These are phyloP conservation scores for Diplogasteroides magnus DNA, from an alignment of 1,140 invertebrate species.

Conservation along the genomic window DNA sequence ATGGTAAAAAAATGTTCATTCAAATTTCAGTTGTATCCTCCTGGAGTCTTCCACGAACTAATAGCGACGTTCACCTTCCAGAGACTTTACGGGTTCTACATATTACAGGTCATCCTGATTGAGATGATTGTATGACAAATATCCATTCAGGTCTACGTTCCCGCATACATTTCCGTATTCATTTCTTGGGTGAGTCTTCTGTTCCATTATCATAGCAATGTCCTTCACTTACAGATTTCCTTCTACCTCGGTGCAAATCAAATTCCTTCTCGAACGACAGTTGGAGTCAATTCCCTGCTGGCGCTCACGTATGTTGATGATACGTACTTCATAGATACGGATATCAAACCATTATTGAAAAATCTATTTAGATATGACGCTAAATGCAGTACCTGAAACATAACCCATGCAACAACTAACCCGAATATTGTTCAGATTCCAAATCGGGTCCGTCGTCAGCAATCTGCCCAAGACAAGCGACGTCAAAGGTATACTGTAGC, in stretches of 20 bases:
- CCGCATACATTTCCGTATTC: slow-evolving; percentile 53
- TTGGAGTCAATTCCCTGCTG: slow-evolving; percentile 50
- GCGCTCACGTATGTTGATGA: slow-evolving; percentile 33
- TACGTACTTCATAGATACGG: slow-evolving; percentile 7
- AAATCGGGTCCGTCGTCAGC: slow-evolving; percentile 53
- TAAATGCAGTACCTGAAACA: background rate
- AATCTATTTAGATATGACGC: slow-evolving; percentile 5
- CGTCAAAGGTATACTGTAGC: slow-evolving; percentile 50
- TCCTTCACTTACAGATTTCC: slow-evolving; percentile 22
- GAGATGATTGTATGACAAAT: background rate
- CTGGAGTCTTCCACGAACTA: slow-evolving; percentile 52
- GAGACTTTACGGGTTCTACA: slow-evolving; percentile 42
- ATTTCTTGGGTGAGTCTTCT: slow-evolving; percentile 47
- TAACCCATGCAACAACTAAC: background rate
- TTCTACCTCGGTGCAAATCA: slow-evolving; percentile 51
- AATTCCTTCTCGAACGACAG: slow-evolving; percentile 53
- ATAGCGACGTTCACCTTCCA: slow-evolving; percentile 55
- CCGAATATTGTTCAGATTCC: slow-evolving; percentile 37
- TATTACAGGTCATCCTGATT: slow-evolving; percentile 23
- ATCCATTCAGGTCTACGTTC: slow-evolving; percentile 43
- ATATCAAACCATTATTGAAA: slow-evolving; percentile 11
- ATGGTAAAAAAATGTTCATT: background rate
- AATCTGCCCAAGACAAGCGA: slow-evolving; percentile 54
- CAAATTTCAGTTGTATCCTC: slow-evolving; percentile 47
- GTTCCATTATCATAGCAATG: background rate